phyloP scores from a whole-genome alignment of 2,888 invertebrate species.

The Desoria tigrina region DNA sequence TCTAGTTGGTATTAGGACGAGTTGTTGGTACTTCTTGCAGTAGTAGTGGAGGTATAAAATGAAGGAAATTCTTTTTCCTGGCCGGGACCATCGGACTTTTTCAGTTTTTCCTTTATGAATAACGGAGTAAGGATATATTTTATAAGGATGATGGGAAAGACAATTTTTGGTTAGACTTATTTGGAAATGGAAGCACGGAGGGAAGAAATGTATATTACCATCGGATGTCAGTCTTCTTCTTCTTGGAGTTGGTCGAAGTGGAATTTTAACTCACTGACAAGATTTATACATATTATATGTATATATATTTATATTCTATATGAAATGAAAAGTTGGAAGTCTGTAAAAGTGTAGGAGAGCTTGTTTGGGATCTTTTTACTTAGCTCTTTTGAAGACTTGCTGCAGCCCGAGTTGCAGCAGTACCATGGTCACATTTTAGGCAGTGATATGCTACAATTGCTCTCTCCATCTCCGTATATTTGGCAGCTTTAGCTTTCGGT shows the following conservation, averaged over 20 bases:
- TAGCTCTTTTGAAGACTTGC: conserved; percentile 4
- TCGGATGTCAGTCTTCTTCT: background rate
- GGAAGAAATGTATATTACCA: conserved; percentile 1
- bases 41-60: background rate
- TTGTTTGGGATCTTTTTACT: background rate
- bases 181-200: conserved; percentile 5
- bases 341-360: background rate
- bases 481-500: background rate
- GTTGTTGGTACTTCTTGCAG: background rate
- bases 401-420: background rate
- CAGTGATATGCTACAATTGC: background rate
- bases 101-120: conserved; percentile 3
- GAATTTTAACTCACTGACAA: background rate
- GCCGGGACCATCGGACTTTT: background rate
- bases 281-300: background rate
- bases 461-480: no score
- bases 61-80: background rate
- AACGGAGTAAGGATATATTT: background rate
- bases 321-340: background rate
- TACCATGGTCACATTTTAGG: background rate
- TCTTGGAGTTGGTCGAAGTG: background rate
- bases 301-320: background rate
- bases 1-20: background rate
- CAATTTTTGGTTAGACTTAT: background rate
- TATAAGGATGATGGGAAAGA: conserved; percentile 4